Conservation (phyloP, 2,113 vertebrate species). For the Psettodes erumei region DNA sequence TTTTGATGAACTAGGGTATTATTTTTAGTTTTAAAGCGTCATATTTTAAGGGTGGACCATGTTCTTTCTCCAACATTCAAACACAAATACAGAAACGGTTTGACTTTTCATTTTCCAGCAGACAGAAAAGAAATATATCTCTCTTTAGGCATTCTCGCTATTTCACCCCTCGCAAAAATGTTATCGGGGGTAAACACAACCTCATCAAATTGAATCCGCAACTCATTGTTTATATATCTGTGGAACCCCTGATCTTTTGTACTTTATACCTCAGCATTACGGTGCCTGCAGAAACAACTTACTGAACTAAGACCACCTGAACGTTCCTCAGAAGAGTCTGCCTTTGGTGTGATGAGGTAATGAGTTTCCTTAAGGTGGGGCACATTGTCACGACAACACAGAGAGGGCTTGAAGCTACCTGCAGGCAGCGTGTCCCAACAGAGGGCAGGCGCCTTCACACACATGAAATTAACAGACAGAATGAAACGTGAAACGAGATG, state of each 20-base stretch:
- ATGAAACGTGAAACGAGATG: constrained; percentile 23
- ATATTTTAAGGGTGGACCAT: background rate
- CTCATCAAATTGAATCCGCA: background rate
- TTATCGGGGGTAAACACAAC: background rate
- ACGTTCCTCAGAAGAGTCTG: background rate
- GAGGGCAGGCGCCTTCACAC: background rate
- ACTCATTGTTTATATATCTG: background rate
- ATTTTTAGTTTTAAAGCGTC: background rate
- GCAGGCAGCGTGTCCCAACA: constrained; percentile 33
- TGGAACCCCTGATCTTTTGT: too few species aligned
- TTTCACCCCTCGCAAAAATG: background rate
- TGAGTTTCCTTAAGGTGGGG: constrained; percentile 37
- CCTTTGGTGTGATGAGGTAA: background rate
- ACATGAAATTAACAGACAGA: background rate
- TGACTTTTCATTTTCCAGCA: background rate
- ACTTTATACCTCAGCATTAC: background rate
- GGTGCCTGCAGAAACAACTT: background rate
- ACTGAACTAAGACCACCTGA: background rate
- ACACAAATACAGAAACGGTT: background rate
- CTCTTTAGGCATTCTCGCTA: background rate
- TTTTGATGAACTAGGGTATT: background rate
- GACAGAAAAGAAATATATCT: background rate
- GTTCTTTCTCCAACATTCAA: too few species aligned
- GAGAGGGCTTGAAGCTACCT: constrained; percentile 2
- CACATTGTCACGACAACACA: constrained; percentile 19